These are phyloP conservation scores for Capromys pilorides DNA, from an alignment of 2,797 vertebrate species.

Conservation along the genomic window DNA sequence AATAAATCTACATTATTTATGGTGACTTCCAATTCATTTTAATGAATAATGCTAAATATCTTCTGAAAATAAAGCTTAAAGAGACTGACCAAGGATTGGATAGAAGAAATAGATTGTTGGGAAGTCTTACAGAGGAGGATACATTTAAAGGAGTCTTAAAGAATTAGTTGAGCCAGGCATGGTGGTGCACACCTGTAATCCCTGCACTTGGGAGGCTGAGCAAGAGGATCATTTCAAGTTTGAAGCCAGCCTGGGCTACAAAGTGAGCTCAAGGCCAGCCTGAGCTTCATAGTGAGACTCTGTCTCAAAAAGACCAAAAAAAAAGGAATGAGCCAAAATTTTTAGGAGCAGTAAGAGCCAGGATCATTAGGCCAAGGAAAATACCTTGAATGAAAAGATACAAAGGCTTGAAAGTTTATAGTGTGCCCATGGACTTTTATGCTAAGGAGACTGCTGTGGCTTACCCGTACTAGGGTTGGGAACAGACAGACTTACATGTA, in stretches of 20 bases:
- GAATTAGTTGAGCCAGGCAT: background rate
- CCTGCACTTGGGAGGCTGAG: no score
- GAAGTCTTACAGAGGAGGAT: background rate
- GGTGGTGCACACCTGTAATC: no score
- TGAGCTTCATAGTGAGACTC: no score
- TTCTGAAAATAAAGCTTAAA: background rate
- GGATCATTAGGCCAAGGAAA: background rate
- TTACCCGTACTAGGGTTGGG: background rate
- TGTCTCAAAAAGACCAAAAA: no score
- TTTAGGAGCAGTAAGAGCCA: background rate
- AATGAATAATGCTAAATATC: background rate
- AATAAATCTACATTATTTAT: background rate
- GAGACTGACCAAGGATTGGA: background rate
- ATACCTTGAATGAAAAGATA: background rate
- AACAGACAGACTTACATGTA: background rate
- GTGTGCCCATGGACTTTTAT: background rate
- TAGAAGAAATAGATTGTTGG: background rate
- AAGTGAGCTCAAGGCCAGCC: no score
- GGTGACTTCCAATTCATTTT: constrained; percentile 16
- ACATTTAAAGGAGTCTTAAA: background rate
- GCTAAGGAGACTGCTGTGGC: background rate
- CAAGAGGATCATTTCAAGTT: no score
- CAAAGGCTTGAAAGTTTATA: background rate
- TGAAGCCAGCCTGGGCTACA: no score
- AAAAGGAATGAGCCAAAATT: background rate